Conservation (phyloP, 2,888 invertebrate species). For the Synergus itoensis region DNA sequence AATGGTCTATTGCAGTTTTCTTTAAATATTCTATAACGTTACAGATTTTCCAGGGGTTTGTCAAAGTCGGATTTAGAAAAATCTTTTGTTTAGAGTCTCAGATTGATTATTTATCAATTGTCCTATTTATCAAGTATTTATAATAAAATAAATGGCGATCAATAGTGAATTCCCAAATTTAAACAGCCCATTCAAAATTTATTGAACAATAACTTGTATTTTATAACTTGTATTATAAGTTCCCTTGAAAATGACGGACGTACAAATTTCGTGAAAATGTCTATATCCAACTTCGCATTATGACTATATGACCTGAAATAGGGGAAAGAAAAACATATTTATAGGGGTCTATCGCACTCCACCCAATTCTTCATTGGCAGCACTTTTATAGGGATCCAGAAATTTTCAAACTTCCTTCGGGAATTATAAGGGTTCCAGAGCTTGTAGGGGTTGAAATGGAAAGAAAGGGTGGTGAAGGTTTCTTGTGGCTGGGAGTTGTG, state of each 20-base stretch:
- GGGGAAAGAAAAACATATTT: slow-evolving; percentile 11
- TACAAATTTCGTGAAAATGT: not conserved
- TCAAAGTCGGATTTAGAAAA: too few relatives aligned
- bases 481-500: not conserved
- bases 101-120: not conserved
- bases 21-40: too few relatives aligned
- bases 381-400: slow-evolving; percentile 24
- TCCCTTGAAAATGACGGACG: not conserved
- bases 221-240: not conserved
- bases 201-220: not conserved
- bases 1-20: not conserved
- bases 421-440: slow-evolving; percentile 16
- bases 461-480: not conserved
- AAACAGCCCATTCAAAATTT: not conserved
- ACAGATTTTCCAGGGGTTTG: too few relatives aligned
- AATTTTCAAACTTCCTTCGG: slow-evolving; percentile 23
- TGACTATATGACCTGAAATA: not conserved
- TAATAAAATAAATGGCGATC: not conserved
- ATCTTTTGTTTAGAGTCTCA: too few relatives aligned
- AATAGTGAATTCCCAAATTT: not conserved
- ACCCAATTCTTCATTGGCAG: slow-evolving; percentile 1
- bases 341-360: not conserved
- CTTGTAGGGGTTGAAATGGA: slow-evolving; percentile 1
- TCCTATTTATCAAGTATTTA: not conserved
- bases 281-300: not conserved